Base-by-base conservation (phyloP, 2,888 invertebrate genomes). In the Petrolisthes cinctipes region DNA sequence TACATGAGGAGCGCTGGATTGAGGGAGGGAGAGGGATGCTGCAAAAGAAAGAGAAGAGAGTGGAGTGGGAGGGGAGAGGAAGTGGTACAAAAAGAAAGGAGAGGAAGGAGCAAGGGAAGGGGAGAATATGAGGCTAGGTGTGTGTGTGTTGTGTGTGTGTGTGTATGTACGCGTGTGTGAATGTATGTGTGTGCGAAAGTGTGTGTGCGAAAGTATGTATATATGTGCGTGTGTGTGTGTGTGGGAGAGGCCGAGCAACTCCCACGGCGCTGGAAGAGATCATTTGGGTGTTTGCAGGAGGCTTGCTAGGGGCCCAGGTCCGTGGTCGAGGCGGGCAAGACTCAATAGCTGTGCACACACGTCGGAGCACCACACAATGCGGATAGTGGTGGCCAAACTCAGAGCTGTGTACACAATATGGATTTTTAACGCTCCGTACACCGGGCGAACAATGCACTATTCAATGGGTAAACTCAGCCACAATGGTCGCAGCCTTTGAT, bases 381-480 rank as follows among this genome's bases (percentile, higher is more conserved):
- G 81, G 54, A 80, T 81, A 81, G 85, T 75, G 85, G 57, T 86
- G 81, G 85, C 85, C 85, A 86, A 86, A 86, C 85, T 81, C 81
- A 9, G 85, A 81, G 53, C 81, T 86, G 81, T 86, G 81, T 81
- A 86, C 85, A 86, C 85, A 86, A 86, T 86, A 86, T 86, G 85
- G 85, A 86, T 86, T 86, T 86, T 86, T 86, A 86, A 81, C 85
- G 85, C 85, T 86, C 81, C 85, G 85, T 81, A 86, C 85, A 86
- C 85, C 85, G 81, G 81, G 54, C 85, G 85, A 81, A 86, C 85
- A 86, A 86, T 86, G 85, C 85, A 81, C 85, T 86, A 86, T 86
- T 86, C 85, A 86, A 81, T 86, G 85, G 75, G 85, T 71, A 86
- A 81, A 86, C 85, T 71, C 81, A n/a, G 53, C 73, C 81, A 86